Percentiles rank a stretch among this genome's conserved stretches.
These are phyloP conservation scores for Drosophila borborema DNA, from an alignment of 2,888 invertebrate genomes.

Conservation along the genomic window DNA sequence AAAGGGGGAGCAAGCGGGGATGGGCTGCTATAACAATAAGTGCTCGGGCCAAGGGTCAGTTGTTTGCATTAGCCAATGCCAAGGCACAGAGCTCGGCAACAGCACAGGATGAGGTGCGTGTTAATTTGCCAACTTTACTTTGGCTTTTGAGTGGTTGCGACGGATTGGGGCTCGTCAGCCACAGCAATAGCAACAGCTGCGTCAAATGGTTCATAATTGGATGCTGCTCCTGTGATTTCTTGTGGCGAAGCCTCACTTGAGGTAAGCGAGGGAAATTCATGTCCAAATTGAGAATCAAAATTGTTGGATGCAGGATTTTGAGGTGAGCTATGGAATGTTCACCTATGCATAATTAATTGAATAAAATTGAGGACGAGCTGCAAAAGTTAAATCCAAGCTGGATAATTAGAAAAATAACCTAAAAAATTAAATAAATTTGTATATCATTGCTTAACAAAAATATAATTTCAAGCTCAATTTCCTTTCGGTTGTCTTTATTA, in stretches of 20 bases:
- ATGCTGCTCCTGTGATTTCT: conserved; percentile 64
- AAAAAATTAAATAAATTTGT: too few species aligned
- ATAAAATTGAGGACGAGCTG: neutral
- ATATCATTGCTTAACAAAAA: too few species aligned
- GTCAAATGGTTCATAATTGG: conserved; percentile 73
- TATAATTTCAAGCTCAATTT: too few species aligned
- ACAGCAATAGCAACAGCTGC: conserved; percentile 55
- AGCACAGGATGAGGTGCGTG: conserved; percentile 56
- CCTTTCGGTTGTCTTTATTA: too few species aligned
- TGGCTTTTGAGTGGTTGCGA: neutral
- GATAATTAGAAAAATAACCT: too few species aligned
- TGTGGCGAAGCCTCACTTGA: conserved; percentile 50
- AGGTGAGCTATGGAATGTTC: conserved; percentile 1
- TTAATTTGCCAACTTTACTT: conserved; percentile 72
- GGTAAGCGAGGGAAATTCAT: conserved; percentile 43
- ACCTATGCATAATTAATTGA: conserved; percentile 35
- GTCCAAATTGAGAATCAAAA: too few species aligned
- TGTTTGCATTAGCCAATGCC: conserved; percentile 58
- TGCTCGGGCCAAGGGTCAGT: conserved; percentile 62
- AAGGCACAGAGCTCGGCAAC: conserved; percentile 4
- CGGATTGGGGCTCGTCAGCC: conserved; percentile 15
- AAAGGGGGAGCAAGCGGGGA: neutral
- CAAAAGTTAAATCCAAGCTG: too few species aligned
- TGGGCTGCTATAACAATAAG: conserved; percentile 40
- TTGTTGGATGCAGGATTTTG: conserved; percentile 6